phyloP scores from a whole-genome alignment of 2,888 invertebrate genomes.

The Diplolepis rosae region DNA sequence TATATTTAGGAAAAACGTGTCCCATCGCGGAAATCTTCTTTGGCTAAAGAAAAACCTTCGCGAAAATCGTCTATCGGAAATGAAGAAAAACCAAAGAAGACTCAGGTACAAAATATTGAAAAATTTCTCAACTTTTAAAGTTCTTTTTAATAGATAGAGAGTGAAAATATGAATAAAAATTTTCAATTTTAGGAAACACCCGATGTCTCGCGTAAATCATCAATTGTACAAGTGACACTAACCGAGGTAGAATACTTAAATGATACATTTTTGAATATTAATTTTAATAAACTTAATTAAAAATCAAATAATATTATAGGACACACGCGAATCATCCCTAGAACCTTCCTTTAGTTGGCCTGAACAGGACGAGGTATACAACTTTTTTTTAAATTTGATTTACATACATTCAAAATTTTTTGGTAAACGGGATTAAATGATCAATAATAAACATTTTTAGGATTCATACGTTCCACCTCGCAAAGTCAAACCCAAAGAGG shows the following conservation, averaged over 20 bases:
- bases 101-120: background rate
- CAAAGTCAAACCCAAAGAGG: background rate
- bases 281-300: background rate
- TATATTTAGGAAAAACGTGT: constrained; percentile 32
- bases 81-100: constrained; percentile 24
- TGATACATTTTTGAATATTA: background rate
- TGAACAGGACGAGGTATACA: constrained; percentile 17
- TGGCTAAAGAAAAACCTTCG: constrained; percentile 26
- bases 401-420: too few relatives aligned
- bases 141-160: background rate
- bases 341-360: constrained; percentile 26
- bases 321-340: constrained; percentile 5
- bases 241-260: constrained; percentile 12
- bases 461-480: background rate
- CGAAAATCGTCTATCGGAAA: constrained; percentile 35
- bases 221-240: constrained; percentile 12
- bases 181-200: background rate
- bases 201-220: constrained; percentile 16
- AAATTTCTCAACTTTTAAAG: background rate
- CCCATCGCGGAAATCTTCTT: too few relatives aligned
- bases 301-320: constrained; percentile 1
- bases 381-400: background rate
- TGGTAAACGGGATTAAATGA: background rate
- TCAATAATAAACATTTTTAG: background rate
- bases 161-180: background rate